Conservation (phyloP, 1,140 invertebrate species). For the Meteorus sp. region DNA sequence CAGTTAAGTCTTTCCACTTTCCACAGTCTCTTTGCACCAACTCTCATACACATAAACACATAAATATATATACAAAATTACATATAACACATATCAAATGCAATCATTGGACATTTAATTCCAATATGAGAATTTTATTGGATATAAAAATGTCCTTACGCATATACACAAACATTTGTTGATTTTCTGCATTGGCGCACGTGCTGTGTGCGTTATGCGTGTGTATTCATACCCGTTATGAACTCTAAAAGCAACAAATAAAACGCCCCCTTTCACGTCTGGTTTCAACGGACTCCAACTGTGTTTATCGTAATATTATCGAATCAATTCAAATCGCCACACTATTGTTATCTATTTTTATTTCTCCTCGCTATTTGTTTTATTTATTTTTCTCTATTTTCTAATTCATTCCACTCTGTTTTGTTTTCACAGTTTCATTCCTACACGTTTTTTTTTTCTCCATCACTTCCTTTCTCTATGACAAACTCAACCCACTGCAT, state of each 20-base stretch:
- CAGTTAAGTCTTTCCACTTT: constrained; percentile 32
- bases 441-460: no score
- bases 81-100: background rate
- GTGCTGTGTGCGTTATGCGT: constrained; percentile 5
- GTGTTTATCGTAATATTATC: no score
- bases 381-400: background rate
- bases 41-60: background rate
- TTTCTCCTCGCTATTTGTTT: background rate
- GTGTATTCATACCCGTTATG: background rate
- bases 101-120: no score
- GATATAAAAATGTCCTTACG: no score
- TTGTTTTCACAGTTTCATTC: no score
- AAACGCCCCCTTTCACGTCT: background rate
- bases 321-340: background rate
- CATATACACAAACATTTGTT: no score
- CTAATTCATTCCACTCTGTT: background rate
- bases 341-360: no score
- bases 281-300: background rate
- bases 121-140: no score
- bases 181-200: no score
- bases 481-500: no score
- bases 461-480: no score
- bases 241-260: background rate
- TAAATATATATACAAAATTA: background rate
- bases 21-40: constrained; percentile 23